A percentile compares a stretch with the other conserved stretches of the same genome.
These are phyloP conservation scores for Plutomurus gul DNA, from an alignment of 1,140 invertebrate species.

Conservation along the genomic window DNA sequence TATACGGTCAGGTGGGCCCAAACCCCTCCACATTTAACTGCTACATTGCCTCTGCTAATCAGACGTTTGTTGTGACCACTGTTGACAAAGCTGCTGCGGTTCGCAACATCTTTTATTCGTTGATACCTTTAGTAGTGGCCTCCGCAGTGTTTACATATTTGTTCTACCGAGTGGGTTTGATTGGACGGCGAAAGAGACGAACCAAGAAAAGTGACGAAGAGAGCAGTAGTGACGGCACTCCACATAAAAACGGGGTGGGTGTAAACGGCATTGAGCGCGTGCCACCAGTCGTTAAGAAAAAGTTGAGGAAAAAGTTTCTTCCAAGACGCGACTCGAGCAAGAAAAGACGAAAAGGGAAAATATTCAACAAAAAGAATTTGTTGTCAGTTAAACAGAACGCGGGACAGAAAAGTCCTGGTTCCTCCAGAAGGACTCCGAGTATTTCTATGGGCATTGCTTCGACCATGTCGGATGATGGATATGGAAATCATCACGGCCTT, in stretches of 20 bases:
- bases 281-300: slow-evolving; percentile 49
- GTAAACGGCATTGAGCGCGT: slow-evolving; percentile 16
- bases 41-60: slow-evolving; percentile 48
- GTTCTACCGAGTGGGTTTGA: slow-evolving; percentile 54
- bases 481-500: background rate
- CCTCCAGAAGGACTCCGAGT: slow-evolving; percentile 41
- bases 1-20: slow-evolving; percentile 38
- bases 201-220: slow-evolving; percentile 33
- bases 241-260: slow-evolving; percentile 39
- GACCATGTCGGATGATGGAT: slow-evolving; percentile 24
- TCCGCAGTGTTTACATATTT: slow-evolving; percentile 53
- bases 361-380: slow-evolving; percentile 51
- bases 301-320: slow-evolving; percentile 50
- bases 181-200: slow-evolving; percentile 33
- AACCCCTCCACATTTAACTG: slow-evolving; percentile 50
- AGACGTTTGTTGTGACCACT: slow-evolving; percentile 51
- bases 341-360: slow-evolving; percentile 47
- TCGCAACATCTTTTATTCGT: slow-evolving; percentile 52
- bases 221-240: background rate
- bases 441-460: slow-evolving; percentile 39
- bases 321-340: slow-evolving; percentile 49
- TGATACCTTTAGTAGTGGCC: slow-evolving; percentile 53
- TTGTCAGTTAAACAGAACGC: slow-evolving; percentile 40
- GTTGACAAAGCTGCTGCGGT: slow-evolving; percentile 52
- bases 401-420: slow-evolving; percentile 40